A percentile compares a stretch with the other conserved stretches of the same genome.
Evolutionary conservation across 64 coral and sea anemone species (phyloP).

Genomic region (Pocillopora damicornis): DNA sequence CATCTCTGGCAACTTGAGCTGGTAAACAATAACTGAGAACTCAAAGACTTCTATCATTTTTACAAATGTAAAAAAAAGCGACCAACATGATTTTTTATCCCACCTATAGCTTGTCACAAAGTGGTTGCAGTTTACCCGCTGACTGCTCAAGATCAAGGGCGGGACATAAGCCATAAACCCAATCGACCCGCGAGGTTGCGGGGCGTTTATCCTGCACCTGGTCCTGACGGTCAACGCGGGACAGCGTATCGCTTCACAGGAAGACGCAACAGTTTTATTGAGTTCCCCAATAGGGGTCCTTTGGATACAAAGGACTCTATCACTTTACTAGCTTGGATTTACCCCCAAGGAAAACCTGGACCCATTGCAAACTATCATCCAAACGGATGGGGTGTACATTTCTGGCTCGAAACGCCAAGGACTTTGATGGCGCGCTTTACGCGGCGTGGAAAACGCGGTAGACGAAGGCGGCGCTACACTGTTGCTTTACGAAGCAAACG

Average conservation of each 20-base stretch:
- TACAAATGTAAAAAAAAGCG: not conserved
- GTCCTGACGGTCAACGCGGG: conserved; percentile 54
- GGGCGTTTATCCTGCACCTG: conserved; percentile 29
- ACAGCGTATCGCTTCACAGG: conserved; percentile 60
- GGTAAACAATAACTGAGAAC: not conserved
- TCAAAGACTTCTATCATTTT: not conserved
- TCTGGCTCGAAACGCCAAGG: conserved; percentile 37
- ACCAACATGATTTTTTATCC: not conserved
- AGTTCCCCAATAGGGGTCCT: conserved; percentile 62
- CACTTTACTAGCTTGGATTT: conserved; percentile 79
- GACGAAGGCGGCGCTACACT: conserved; percentile 19
- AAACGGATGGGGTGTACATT: conserved; percentile 68
- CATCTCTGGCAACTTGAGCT: not conserved
- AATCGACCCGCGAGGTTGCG: conserved; percentile 54
- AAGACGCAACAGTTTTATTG: conserved; percentile 59
- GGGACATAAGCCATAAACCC: conserved; percentile 32
- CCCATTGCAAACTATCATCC: conserved; percentile 90
- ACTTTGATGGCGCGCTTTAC: conserved; percentile 57
- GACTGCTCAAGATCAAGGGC: conserved; percentile 23
- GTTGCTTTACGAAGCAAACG: conserved; percentile 4
- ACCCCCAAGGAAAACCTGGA: conserved; percentile 39
- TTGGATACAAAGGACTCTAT: conserved; percentile 79
- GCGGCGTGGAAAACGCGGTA: conserved; percentile 42
- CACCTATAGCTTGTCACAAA: conserved; percentile 29
- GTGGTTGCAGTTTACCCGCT: conserved; percentile 72